Percentiles rank a stretch among this genome's conserved stretches.
Conservation (phyloP, 1,140 invertebrate genomes). For the Paracyclopina nana region DNA sequence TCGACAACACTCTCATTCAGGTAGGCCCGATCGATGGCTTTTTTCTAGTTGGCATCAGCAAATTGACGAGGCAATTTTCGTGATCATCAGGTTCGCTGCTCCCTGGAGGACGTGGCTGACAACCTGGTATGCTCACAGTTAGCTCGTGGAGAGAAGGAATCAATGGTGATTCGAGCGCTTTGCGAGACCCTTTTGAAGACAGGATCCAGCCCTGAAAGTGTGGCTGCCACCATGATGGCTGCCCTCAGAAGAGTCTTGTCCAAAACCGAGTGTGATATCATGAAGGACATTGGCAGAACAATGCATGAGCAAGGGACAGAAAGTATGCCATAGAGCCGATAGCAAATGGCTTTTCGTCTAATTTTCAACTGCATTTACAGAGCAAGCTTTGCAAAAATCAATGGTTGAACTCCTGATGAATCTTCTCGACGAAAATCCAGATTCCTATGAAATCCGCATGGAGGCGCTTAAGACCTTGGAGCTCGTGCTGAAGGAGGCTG, state of each 20-base stretch:
- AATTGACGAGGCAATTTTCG: no score
- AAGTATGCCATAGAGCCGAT: slow-evolving; percentile 13
- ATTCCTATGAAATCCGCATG: background rate
- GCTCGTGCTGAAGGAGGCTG: background rate
- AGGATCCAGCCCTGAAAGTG: background rate
- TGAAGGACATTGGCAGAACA: slow-evolving; percentile 6
- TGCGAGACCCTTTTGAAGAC: slow-evolving; percentile 8
- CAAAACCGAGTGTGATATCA: slow-evolving; percentile 10
- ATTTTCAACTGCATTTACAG: background rate
- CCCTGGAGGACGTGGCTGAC: slow-evolving; percentile 15
- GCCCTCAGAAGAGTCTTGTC: background rate
- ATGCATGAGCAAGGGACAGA: background rate
- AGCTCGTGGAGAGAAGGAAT: slow-evolving; percentile 11
- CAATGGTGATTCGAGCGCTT: background rate
- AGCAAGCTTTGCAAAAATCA: background rate
- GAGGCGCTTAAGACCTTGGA: background rate
- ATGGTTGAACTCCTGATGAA: background rate
- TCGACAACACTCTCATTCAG: slow-evolving; percentile 14
- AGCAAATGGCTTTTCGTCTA: background rate
- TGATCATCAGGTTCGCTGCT: slow-evolving; percentile 16
- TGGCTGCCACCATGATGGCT: slow-evolving; percentile 10
- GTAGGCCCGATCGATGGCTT: no score
- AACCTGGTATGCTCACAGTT: slow-evolving; percentile 1
- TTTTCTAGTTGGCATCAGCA: no score
- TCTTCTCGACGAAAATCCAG: background rate